Evolutionary conservation across 2,888 invertebrate genomes (phyloP).

Genomic region (Buathra laborator): DNA sequence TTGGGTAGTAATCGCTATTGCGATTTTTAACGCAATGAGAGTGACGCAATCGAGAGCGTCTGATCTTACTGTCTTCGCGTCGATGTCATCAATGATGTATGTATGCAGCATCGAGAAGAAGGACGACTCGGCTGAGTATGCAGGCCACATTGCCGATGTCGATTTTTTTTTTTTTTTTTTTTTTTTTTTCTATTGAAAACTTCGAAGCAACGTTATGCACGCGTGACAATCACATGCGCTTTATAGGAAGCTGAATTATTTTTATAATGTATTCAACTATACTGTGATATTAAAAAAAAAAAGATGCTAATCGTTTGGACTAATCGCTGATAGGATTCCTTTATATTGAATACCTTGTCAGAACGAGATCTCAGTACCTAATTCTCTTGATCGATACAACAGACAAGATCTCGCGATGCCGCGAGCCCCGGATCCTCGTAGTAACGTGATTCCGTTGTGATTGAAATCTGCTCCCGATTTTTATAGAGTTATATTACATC

Average conservation of each 20-base stretch:
- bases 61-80: neutral
- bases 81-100: constrained; percentile 24
- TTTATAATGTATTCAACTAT: constrained; percentile 1
- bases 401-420: neutral
- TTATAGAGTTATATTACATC: neutral
- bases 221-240: constrained; percentile 7
- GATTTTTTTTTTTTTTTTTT: constrained; percentile 19
- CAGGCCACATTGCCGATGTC: constrained; percentile 8
- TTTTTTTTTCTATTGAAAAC: neutral
- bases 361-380: neutral
- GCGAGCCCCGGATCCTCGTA: neutral
- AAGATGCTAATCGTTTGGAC: neutral
- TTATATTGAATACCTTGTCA: neutral
- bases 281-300: neutral
- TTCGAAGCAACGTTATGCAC: neutral
- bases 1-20: constrained; percentile 14
- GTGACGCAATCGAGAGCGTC: neutral
- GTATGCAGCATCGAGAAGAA: neutral
- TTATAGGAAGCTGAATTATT: neutral
- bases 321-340: neutral
- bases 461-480: neutral
- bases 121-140: constrained; percentile 12
- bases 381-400: neutral
- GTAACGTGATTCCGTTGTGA: neutral
- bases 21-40: constrained; percentile 14